A percentile compares a stretch with the other conserved stretches of the same genome.
These are phyloP conservation scores for Tetramorium parvispinum DNA, from an alignment of 1,140 invertebrate genomes.

Conservation along the genomic window DNA sequence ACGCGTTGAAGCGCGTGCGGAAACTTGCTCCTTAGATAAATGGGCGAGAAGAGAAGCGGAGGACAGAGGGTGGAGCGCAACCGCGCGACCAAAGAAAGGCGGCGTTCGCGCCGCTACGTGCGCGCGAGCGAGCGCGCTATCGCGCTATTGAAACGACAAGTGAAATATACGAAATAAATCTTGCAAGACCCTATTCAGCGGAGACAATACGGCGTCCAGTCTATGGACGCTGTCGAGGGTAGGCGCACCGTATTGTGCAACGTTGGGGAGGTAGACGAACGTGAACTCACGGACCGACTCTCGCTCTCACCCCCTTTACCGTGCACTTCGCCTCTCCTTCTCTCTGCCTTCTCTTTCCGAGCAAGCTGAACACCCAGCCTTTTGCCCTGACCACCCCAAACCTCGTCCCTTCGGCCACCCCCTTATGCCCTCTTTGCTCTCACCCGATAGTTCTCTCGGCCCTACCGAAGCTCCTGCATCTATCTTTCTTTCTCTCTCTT, in stretches of 20 bases:
- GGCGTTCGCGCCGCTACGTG: slow-evolving; percentile 62
- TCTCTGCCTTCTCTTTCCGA: slow-evolving; percentile 58
- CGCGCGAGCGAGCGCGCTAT: slow-evolving; percentile 75
- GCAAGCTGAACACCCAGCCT: slow-evolving; percentile 59
- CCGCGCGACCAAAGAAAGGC: slow-evolving; percentile 66
- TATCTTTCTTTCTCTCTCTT: slow-evolving; percentile 16
- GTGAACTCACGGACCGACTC: slow-evolving; percentile 79
- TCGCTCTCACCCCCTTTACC: slow-evolving; percentile 63
- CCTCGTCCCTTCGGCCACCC: slow-evolving; percentile 47
- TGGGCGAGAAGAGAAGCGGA: slow-evolving; percentile 30
- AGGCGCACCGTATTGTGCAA: slow-evolving; percentile 82
- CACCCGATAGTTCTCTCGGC: slow-evolving; percentile 60
- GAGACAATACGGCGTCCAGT: slow-evolving; percentile 85
- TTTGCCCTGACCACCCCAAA: slow-evolving; percentile 61
- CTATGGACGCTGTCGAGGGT: slow-evolving; percentile 81
- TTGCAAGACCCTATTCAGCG: slow-evolving; percentile 85
- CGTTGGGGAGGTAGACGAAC: slow-evolving; percentile 74
- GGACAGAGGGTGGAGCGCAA: slow-evolving; percentile 34
- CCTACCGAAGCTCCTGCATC: slow-evolving; percentile 42
- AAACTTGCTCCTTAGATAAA: slow-evolving; percentile 62
- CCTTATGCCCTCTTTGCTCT: slow-evolving; percentile 27
- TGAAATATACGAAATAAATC: slow-evolving; percentile 87
- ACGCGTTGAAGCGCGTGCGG: slow-evolving; percentile 54
- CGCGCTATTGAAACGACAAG: slow-evolving; percentile 85
- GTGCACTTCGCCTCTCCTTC: slow-evolving; percentile 75